A percentile compares a stretch with the other conserved stretches of the same genome.
These are phyloP conservation scores for Platyscapa corneri DNA, from an alignment of 1,140 invertebrate genomes.

Conservation along the genomic window DNA sequence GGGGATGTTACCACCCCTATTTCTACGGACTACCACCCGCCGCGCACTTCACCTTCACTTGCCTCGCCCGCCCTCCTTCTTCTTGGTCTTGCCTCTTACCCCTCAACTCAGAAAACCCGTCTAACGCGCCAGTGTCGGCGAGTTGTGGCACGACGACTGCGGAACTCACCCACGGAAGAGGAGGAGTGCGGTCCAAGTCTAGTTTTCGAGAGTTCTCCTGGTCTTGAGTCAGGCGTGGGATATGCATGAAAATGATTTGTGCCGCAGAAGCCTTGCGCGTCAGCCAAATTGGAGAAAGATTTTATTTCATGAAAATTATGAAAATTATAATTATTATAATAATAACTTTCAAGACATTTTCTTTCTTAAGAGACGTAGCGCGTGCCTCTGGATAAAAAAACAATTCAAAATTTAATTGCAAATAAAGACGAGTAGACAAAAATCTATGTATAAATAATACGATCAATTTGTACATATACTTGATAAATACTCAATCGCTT, in stretches of 20 bases:
- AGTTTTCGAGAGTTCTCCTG: not conserved
- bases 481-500: too few species aligned
- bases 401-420: too few species aligned
- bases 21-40: constrained; percentile 55
- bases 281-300: too few species aligned
- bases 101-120: not conserved
- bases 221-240: not conserved
- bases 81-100: constrained; percentile 20
- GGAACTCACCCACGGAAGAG: not conserved
- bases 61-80: constrained; percentile 60
- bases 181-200: not conserved
- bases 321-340: too few species aligned
- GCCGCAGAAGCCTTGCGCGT: not conserved
- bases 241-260: not conserved
- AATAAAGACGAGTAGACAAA: too few species aligned
- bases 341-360: too few species aligned
- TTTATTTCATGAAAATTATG: too few species aligned
- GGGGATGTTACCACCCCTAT: constrained; percentile 70
- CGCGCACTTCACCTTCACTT: constrained; percentile 55
- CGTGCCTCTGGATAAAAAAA: too few species aligned
- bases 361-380: too few species aligned
- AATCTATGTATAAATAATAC: too few species aligned
- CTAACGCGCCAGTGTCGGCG: not conserved
- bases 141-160: not conserved
- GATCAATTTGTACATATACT: too few species aligned